These are phyloP conservation scores for Seira sanloemensis DNA, from an alignment of 2,888 invertebrate species.

Conservation along the genomic window DNA sequence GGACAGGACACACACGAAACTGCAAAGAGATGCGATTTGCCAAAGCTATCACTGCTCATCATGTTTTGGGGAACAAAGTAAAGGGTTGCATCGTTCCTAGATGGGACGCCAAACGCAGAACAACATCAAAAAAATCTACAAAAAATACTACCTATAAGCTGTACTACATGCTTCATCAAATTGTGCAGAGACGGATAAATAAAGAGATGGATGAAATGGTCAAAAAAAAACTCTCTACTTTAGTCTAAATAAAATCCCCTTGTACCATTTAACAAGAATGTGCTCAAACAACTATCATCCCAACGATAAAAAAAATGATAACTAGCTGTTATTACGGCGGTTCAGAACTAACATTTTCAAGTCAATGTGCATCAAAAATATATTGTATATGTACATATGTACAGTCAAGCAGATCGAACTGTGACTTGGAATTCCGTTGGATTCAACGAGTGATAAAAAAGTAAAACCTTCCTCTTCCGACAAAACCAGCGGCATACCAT, in stretches of 20 bases:
- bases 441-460: no score
- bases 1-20: background rate
- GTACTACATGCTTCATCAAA: background rate
- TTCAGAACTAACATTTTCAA: no score
- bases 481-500: no score
- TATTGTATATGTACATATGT: no score
- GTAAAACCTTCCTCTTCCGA: no score
- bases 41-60: background rate
- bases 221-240: conserved; percentile 16
- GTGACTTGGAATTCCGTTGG: no score
- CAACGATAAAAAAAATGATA: no score
- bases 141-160: no score
- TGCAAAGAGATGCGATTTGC: background rate
- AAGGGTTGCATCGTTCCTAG: conserved; percentile 15
- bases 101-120: background rate
- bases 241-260: conserved; percentile 12
- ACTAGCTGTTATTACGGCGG: no score
- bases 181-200: background rate
- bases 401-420: no score
- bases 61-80: conserved; percentile 23
- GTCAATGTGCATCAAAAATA: no score
- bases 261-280: conserved; percentile 8
- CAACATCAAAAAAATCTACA: background rate
- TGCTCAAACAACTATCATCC: conserved; percentile 1
- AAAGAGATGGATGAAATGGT: background rate